Evolutionary conservation across 2,113 vertebrate species (phyloP).

Genomic region (Corvus cornix): DNA sequence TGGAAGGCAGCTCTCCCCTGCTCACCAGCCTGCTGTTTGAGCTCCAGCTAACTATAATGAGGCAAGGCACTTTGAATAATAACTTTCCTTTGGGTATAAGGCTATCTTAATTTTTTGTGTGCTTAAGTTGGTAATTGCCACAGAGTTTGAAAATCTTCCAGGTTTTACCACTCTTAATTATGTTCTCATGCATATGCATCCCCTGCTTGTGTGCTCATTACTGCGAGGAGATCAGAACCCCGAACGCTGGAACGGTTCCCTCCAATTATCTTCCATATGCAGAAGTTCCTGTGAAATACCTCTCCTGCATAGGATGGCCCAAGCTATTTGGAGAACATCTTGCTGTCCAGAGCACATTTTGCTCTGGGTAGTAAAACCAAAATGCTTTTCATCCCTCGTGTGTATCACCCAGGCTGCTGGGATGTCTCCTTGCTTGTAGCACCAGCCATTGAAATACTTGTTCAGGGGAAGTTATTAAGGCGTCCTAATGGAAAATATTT

Average conservation of each 20-base stretch:
- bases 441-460: not conserved
- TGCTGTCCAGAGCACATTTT: not conserved
- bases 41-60: constrained; percentile 52
- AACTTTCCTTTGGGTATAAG: constrained; percentile 65
- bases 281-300: constrained; percentile 47
- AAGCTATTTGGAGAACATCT: not conserved
- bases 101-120: constrained; percentile 65
- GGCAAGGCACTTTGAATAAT: constrained; percentile 64
- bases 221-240: constrained; percentile 62
- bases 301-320: constrained; percentile 1
- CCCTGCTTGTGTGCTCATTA: constrained; percentile 55
- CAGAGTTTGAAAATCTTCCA: constrained; percentile 74
- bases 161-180: constrained; percentile 79
- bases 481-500: constrained; percentile 5
- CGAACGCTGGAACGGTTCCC: constrained; percentile 10
- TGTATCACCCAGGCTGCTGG: not conserved
- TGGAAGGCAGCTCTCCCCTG: not conserved
- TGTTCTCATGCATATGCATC: constrained; percentile 76
- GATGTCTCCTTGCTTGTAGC: not conserved
- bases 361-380: not conserved
- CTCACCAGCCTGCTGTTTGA: constrained; percentile 1
- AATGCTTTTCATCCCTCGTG: not conserved
- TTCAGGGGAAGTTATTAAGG: not conserved
- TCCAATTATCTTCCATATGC: constrained; percentile 20
- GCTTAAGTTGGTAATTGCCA: constrained; percentile 72